Conservation (phyloP, 1,140 invertebrate species). For the Diprion similis region DNA sequence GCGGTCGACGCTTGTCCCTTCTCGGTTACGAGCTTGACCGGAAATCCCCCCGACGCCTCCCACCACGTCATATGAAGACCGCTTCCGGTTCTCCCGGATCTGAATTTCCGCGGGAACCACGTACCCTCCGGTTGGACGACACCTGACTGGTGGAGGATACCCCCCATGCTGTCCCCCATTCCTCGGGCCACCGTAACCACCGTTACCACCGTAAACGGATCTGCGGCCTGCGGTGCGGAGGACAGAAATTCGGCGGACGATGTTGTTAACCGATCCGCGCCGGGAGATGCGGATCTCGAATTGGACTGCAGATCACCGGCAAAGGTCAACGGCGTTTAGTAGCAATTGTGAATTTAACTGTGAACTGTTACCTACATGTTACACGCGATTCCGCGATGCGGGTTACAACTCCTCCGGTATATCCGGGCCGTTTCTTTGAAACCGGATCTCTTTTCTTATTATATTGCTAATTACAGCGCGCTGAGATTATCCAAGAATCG, state of each 20-base stretch:
- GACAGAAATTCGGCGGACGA: conserved; percentile 3
- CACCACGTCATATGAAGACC: conserved; percentile 83
- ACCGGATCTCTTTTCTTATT: too few relatives aligned
- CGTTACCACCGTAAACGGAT: conserved; percentile 29
- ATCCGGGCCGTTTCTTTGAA: too few relatives aligned
- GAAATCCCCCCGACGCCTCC: conserved; percentile 51
- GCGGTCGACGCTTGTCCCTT: conserved; percentile 28
- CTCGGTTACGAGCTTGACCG: conserved; percentile 56
- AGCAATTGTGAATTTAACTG: too few relatives aligned
- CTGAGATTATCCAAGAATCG: too few relatives aligned
- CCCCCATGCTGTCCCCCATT: conserved; percentile 52
- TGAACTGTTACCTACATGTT: too few relatives aligned
- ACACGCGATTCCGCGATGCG: too few relatives aligned
- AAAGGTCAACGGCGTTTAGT: not conserved
- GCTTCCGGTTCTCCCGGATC: conserved; percentile 76
- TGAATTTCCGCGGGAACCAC: conserved; percentile 61
- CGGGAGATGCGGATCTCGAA: not conserved
- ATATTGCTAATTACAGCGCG: too few relatives aligned
- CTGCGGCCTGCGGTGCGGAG: conserved; percentile 15
- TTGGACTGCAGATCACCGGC: not conserved
- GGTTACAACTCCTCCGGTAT: too few relatives aligned
- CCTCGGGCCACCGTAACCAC: conserved; percentile 43
- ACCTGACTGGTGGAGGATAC: conserved; percentile 57
- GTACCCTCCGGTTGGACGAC: conserved; percentile 44
- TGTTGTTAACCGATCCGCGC: not conserved